Base-by-base conservation (phyloP, 2,888 invertebrate species). In the Drepana falcataria region DNA sequence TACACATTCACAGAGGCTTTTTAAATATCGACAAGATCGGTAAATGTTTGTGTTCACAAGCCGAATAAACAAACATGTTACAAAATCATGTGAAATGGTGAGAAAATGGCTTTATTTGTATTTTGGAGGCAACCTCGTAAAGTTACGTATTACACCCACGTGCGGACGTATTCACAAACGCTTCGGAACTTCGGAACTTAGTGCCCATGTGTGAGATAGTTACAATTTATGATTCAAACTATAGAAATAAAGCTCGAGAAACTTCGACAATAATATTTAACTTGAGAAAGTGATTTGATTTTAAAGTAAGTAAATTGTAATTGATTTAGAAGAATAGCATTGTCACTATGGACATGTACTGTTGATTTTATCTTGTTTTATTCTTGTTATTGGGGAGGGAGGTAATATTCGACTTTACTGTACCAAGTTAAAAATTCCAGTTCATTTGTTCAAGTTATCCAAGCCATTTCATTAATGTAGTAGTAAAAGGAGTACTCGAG, bases 101-200 rank as follows among this genome's bases (percentile, higher is more conserved):
- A 80, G 78, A 82, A 82, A 73, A 85, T 76, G 76, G 75, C 81
- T 86, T 72, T 83, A 83, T 85, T 83, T 81, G 51, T 51, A 41
- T 51, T 51, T 51, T 40, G 78, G 77, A 67, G 71, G 72, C 75
- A 77, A 79, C 79, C 76, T 66, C 59, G 66, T 61, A 70, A 77
- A 75, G 71, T 73, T 75, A 68, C 73, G 73, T 72, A 69, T 73
- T 60, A 76, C 82, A 64, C 87, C 86, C 79, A 86, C 85, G 71
- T 75, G 65, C 55, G 61, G 35, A 52, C 59, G 57, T 61, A 57
- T 60, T 63, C 55, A 57, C 57, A 51, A 62, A 66, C 57, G 63
- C 62, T 64, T 60, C 58, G 58, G 58, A 66, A 65, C 62, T 64
- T 60, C 58, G 58, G 58, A 66, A 65, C 61, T 66, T 60, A 55